Conservation (phyloP, 2,888 invertebrate genomes). For the Trissonchulus sp. region DNA sequence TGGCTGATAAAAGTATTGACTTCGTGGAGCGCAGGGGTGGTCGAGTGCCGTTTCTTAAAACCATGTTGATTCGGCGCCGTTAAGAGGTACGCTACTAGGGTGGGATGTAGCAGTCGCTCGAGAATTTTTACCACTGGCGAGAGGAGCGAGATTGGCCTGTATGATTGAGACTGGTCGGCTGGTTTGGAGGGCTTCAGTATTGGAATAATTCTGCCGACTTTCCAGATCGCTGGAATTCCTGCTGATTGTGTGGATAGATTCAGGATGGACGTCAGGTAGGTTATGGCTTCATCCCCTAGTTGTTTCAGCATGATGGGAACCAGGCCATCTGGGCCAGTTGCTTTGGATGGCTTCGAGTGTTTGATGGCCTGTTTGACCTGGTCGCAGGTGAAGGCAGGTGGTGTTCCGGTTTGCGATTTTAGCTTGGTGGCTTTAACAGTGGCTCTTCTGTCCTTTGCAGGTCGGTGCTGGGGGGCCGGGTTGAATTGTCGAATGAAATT, state of each 20-base stretch:
- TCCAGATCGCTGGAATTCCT: background rate
- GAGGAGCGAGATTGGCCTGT: background rate
- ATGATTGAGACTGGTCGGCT: background rate
- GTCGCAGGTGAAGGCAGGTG: background rate
- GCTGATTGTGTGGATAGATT: background rate
- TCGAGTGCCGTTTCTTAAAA: slow-evolving; percentile 5
- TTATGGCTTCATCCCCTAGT: background rate
- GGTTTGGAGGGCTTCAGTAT: slow-evolving; percentile 5
- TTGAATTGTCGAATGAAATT: slow-evolving; percentile 10
- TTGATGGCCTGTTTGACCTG: background rate
- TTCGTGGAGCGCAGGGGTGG: background rate
- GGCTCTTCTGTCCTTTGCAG: background rate
- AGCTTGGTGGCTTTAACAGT: background rate
- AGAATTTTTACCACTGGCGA: background rate
- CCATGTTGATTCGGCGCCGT: slow-evolving; percentile 13
- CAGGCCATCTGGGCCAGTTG: background rate
- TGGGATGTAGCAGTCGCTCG: background rate
- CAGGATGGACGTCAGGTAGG: background rate
- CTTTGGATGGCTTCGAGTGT: background rate
- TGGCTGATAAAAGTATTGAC: background rate
- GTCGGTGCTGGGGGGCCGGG: background rate
- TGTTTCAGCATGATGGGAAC: background rate
- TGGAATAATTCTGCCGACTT: background rate
- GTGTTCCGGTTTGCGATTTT: background rate
- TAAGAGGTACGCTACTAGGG: no score